A percentile compares a stretch with the other conserved stretches of the same genome.
Evolutionary conservation across 2,888 invertebrate genomes (phyloP).

Genomic region (Eremobia ochroleuca): DNA sequence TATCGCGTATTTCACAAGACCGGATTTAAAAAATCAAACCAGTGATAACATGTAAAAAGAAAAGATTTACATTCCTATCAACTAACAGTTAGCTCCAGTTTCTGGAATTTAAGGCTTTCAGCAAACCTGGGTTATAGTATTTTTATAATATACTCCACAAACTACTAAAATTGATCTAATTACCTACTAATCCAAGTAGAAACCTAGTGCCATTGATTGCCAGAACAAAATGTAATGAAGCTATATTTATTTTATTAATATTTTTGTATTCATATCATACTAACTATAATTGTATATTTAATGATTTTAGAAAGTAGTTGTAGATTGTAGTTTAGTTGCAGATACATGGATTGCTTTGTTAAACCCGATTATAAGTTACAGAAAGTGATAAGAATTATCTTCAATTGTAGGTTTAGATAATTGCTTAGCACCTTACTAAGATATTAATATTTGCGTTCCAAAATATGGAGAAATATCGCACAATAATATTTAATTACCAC

Average conservation of each 20-base stretch:
- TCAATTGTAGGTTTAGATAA: background rate
- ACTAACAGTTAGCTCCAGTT: background rate
- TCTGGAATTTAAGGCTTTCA: constrained; percentile 2
- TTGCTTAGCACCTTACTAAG: background rate
- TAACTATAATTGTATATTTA: background rate
- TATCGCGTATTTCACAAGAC: background rate
- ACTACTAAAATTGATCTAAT: background rate
- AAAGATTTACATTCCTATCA: background rate
- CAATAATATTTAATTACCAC: background rate
- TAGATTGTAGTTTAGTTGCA: constrained; percentile 23
- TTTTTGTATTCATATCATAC: constrained; percentile 16
- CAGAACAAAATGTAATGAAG: constrained; percentile 34
- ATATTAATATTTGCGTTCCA: background rate
- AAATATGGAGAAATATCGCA: too few relatives aligned
- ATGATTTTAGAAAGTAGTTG: constrained; percentile 23
- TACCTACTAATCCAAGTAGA: constrained; percentile 10
- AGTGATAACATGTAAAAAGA: background rate
- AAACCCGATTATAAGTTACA: background rate
- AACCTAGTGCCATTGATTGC: constrained; percentile 31
- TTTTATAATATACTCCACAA: background rate
- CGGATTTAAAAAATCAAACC: background rate
- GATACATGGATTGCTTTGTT: constrained; percentile 19
- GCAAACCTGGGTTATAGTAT: background rate
- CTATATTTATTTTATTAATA: constrained; percentile 15
- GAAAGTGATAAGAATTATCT: background rate